These are phyloP conservation scores for Sardina pilchardus DNA, from an alignment of 2,113 vertebrate genomes.

Conservation along the genomic window DNA sequence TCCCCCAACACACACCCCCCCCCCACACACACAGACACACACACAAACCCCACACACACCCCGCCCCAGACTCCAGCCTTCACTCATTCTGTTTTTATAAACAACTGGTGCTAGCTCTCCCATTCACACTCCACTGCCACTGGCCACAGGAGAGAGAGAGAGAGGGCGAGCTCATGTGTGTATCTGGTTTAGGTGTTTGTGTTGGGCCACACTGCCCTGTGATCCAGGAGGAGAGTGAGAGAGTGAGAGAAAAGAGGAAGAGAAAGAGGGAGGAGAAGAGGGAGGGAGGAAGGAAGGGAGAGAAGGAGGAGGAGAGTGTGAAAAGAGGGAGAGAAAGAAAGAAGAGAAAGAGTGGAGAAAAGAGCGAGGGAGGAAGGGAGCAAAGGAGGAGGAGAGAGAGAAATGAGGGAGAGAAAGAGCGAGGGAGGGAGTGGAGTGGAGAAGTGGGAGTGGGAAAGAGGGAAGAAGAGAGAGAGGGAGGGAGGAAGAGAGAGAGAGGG, in stretches of 20 bases:
- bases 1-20: too few species aligned
- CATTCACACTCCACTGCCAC: background rate
- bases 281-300: conserved; percentile 13
- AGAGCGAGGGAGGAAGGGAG: too few species aligned
- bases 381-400: background rate
- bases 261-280: background rate
- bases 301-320: background rate
- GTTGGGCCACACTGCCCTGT: background rate
- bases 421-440: background rate
- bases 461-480: conserved; percentile 1
- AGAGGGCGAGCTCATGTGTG: background rate
- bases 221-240: background rate
- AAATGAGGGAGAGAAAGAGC: background rate
- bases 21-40: conserved; percentile 1
- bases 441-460: background rate
- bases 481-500: background rate
- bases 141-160: background rate
- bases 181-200: conserved; percentile 33
- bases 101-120: background rate
- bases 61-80: background rate
- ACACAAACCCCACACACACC: background rate
- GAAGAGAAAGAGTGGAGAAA: background rate
- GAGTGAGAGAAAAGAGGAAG: background rate
- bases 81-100: background rate
- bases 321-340: too few species aligned